Evolutionary conservation across 2,797 vertebrate species (phyloP).

Genomic region (Gorsachius magnificus): DNA sequence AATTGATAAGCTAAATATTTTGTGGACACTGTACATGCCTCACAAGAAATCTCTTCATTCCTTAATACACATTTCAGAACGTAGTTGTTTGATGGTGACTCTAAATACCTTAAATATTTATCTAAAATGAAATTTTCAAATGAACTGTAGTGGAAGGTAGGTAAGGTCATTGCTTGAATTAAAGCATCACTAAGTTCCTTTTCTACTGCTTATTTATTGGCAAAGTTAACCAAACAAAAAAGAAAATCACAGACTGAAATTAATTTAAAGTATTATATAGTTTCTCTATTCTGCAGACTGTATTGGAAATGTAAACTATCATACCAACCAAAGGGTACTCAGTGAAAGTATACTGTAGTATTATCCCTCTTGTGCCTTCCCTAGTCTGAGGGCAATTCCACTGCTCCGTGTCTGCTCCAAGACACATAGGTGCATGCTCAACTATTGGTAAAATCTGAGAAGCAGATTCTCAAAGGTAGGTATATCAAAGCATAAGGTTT

Average conservation of each 20-base stretch:
- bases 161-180: neutral
- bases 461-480: neutral
- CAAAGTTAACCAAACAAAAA: neutral
- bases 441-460: neutral
- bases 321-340: fast-evolving
- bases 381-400: neutral
- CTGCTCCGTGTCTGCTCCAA: neutral
- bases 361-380: neutral
- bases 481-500: neutral
- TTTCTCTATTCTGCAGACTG: neutral
- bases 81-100: neutral
- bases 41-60: neutral
- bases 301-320: neutral
- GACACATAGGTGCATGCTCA: neutral
- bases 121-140: neutral
- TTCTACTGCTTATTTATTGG: neutral
- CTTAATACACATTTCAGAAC: neutral
- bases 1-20: neutral
- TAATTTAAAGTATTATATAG: neutral
- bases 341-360: neutral
- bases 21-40: neutral
- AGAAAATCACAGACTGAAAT: neutral
- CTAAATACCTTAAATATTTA: neutral
- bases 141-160: neutral
- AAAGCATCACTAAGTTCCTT: neutral